These are phyloP conservation scores for Pammene aurita DNA, from an alignment of 2,888 invertebrate genomes.

Conservation along the genomic window DNA sequence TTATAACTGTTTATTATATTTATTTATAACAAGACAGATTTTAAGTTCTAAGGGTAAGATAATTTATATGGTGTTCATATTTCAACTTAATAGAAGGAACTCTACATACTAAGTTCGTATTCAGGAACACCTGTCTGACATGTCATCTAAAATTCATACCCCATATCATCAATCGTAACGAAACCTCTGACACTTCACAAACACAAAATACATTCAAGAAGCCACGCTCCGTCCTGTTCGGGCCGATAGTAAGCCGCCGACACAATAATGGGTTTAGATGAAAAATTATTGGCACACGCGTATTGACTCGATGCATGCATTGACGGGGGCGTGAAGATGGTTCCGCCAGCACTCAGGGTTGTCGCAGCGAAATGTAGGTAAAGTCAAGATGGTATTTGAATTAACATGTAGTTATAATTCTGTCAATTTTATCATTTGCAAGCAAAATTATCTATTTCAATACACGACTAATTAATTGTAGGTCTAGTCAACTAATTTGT, in stretches of 20 bases:
- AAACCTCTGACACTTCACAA: constrained; percentile 30
- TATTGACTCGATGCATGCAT: constrained; percentile 71
- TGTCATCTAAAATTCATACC: constrained; percentile 7
- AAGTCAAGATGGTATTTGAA: neutral
- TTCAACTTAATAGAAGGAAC: no score
- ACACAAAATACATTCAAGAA: constrained; percentile 35
- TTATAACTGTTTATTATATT: no score
- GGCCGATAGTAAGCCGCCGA: constrained; percentile 53
- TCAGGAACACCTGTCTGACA: constrained; percentile 18
- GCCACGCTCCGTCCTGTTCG: constrained; percentile 44
- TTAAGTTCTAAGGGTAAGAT: no score
- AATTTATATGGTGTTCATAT: no score
- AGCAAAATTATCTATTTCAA: no score
- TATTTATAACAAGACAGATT: no score
- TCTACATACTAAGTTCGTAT: no score
- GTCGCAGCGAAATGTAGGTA: constrained; percentile 36
- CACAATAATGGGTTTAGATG: constrained; percentile 70
- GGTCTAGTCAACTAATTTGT: no score
- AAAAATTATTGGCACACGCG: constrained; percentile 77
- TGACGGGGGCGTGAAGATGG: constrained; percentile 65
- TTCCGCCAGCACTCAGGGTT: constrained; percentile 66
- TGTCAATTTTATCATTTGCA: no score
- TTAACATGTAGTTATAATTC: no score
- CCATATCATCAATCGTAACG: constrained; percentile 32
- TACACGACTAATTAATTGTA: no score